Conservation (phyloP, 2,888 invertebrate genomes). For the Molanna angustata region DNA sequence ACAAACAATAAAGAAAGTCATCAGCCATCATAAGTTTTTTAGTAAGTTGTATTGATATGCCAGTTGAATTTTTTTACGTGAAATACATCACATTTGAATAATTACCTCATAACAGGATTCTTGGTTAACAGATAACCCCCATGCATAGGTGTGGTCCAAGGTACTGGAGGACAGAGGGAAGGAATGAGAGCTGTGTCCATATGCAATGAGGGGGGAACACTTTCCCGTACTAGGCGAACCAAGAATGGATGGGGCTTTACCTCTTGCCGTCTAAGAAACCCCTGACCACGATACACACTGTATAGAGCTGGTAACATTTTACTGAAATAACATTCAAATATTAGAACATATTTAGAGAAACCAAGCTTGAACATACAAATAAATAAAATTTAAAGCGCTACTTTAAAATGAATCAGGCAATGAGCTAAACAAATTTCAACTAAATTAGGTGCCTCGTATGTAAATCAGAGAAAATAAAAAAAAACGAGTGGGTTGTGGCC, state of each 20-base stretch:
- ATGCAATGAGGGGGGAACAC: constrained; percentile 64
- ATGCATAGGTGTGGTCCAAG: constrained; percentile 67
- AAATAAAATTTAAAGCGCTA: too few species aligned
- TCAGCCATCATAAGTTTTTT: too few species aligned
- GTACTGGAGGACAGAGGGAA: constrained; percentile 78
- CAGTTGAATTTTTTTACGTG: too few species aligned
- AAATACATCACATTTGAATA: background rate
- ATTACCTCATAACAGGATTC: constrained; percentile 51
- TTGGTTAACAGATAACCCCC: constrained; percentile 77
- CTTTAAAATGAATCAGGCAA: too few species aligned
- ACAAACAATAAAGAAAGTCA: too few species aligned
- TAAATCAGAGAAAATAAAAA: too few species aligned
- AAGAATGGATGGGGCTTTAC: constrained; percentile 83
- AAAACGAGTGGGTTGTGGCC: too few species aligned
- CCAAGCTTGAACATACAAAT: background rate
- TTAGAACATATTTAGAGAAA: constrained; percentile 1
- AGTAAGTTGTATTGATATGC: too few species aligned
- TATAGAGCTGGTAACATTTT: constrained; percentile 77
- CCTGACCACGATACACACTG: constrained; percentile 70
- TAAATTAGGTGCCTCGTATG: too few species aligned
- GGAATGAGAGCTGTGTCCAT: constrained; percentile 75
- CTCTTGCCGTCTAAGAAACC: constrained; percentile 63
- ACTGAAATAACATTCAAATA: constrained; percentile 40
- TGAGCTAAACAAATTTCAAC: too few species aligned
- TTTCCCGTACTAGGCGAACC: constrained; percentile 64